Evolutionary conservation across 1,140 invertebrate genomes (phyloP).

Genomic region (Caerostris darwini): DNA sequence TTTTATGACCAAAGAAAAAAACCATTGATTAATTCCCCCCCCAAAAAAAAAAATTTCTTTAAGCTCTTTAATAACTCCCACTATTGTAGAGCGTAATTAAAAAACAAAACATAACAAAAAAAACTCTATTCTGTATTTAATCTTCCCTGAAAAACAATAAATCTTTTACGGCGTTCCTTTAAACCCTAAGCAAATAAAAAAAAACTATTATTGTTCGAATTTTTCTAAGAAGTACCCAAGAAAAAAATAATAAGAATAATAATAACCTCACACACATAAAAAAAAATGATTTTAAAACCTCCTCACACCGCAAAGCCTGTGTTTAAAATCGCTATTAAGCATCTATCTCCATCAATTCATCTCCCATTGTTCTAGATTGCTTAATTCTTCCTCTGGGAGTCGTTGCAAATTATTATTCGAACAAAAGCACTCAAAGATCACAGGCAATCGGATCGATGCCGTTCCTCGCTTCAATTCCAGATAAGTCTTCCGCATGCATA

Average conservation of each 20-base stretch:
- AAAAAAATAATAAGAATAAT: not conserved
- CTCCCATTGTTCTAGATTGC: slow-evolving; percentile 1
- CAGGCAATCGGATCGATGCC: not conserved
- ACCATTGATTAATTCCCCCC: too few species aligned
- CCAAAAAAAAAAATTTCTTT: too few species aligned
- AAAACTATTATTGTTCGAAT: not conserved
- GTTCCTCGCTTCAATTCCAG: slow-evolving; percentile 5
- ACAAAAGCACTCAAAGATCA: slow-evolving; percentile 31
- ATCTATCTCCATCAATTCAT: slow-evolving; percentile 35
- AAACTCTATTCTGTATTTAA: not conserved
- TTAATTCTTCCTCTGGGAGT: slow-evolving; percentile 22
- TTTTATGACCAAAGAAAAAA: too few species aligned
- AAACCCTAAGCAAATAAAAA: not conserved
- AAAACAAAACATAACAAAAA: not conserved
- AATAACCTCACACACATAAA: not conserved
- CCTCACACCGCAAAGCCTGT: not conserved
- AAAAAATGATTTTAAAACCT: not conserved
- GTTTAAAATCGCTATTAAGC: slow-evolving; percentile 33
- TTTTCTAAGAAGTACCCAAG: not conserved
- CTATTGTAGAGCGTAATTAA: too few species aligned
- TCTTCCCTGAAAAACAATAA: not conserved
- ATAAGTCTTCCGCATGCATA: slow-evolving; percentile 26
- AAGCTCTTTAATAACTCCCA: too few species aligned
- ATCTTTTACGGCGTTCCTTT: not conserved
- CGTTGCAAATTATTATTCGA: slow-evolving; percentile 13